A percentile compares a stretch with the other conserved stretches of the same genome.
phyloP scores from a whole-genome alignment of 2,888 invertebrate genomes.

The Nasonovia ribisnigri region DNA sequence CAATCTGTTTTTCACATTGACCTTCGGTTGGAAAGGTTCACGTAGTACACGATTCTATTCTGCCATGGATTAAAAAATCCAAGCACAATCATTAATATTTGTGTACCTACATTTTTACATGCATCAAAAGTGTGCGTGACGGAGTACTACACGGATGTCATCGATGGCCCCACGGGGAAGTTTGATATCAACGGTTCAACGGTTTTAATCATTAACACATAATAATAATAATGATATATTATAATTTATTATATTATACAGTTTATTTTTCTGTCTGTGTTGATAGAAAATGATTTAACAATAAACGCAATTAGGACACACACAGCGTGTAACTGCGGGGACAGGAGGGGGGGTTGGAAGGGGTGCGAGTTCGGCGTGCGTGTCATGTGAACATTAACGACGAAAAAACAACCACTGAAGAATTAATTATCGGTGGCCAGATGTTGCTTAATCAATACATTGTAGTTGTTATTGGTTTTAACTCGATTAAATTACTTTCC shows the following conservation, averaged over 20 bases:
- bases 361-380: slow-evolving; percentile 21
- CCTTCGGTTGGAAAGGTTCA: neutral
- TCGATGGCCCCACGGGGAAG: neutral
- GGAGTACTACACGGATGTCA: neutral
- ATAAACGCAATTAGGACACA: slow-evolving; percentile 59
- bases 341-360: neutral
- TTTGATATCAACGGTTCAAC: neutral
- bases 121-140: slow-evolving; percentile 14
- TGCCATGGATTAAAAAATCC: neutral
- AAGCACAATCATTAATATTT: neutral
- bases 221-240: slow-evolving; percentile 41
- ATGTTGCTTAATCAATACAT: slow-evolving; percentile 61
- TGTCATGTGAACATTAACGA: slow-evolving; percentile 59
- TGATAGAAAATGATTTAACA: slow-evolving; percentile 61
- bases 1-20: neutral
- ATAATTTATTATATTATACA: neutral
- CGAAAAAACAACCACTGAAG: slow-evolving; percentile 19
- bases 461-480: slow-evolving; percentile 45
- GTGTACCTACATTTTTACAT: neutral
- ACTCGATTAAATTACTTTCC: slow-evolving; percentile 57
- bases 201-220: slow-evolving; percentile 29
- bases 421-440: slow-evolving; percentile 62
- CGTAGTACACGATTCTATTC: neutral
- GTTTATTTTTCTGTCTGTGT: slow-evolving; percentile 16
- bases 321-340: neutral